A percentile compares a stretch with the other conserved stretches of the same genome.
Conservation (phyloP, 2,888 invertebrate genomes). For the Endotricha flammealis region DNA sequence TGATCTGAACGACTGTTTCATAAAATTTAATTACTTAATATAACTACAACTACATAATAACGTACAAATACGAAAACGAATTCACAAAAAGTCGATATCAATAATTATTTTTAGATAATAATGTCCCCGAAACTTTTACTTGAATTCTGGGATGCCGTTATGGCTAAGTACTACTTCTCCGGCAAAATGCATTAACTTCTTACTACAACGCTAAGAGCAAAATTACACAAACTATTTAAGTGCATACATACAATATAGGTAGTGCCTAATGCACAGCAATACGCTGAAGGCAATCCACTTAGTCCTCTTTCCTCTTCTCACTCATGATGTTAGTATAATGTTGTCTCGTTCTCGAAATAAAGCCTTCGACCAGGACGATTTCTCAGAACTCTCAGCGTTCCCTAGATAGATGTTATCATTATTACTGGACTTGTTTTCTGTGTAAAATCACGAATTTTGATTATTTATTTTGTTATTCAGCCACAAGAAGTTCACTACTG, state of each 20-base stretch:
- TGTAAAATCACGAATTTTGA: conserved; percentile 28
- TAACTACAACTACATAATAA: too few species aligned
- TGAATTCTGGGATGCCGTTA: neutral
- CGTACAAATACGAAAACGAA: too few species aligned
- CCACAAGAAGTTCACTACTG: too few species aligned
- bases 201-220: conserved; percentile 12
- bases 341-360: conserved; percentile 32
- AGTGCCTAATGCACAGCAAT: conserved; percentile 33
- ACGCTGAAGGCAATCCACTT: conserved; percentile 60
- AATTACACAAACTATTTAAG: conserved; percentile 23
- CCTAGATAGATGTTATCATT: conserved; percentile 41
- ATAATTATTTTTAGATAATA: neutral
- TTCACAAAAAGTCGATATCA: too few species aligned
- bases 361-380: conserved; percentile 50
- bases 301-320: conserved; percentile 30
- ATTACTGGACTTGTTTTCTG: conserved; percentile 40
- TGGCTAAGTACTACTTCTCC: conserved; percentile 7
- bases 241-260: conserved; percentile 33
- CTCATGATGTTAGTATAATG: conserved; percentile 17
- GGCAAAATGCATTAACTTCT: conserved; percentile 16
- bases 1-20: too few species aligned
- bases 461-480: too few species aligned
- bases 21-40: too few species aligned
- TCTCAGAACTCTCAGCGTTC: conserved; percentile 51
- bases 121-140: conserved; percentile 2